Base-by-base conservation (phyloP, 2,113 vertebrate species). In the Bujurquina vittata region DNA sequence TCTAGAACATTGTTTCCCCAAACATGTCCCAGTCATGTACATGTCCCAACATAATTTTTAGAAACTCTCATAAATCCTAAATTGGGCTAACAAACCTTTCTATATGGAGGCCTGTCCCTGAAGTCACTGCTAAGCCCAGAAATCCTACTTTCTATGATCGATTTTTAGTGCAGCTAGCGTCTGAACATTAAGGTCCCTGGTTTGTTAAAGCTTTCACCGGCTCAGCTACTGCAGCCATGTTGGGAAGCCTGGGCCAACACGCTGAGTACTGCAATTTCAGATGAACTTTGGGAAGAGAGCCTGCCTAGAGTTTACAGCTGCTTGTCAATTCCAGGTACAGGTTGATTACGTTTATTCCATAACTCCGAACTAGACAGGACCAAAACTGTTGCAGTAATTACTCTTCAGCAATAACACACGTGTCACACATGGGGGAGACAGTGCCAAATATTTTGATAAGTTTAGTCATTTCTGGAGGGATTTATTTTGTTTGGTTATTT, bases 321-420 rank as follows among this genome's bases (percentile, higher is more conserved):
- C 31, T 60, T 18, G 12, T 43, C 62, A 65, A 3, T 65, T 65
- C 37, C 37, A 65, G 12, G 37, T 40, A 10, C 10, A 11, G 37
- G 62, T 17, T 65, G 0, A 65, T 17, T 65, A 2, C 43, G 43
- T 46, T 46, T 65, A 5, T 20, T 0, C 11, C 20, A 63, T n/a
- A 8, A 63, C 0, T 7, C 61, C 22, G 40, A 9, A 40, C 37
- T 17, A 14, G n/a, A 10, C 0, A 18, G 14, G 37, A 26, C 37
- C 37, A 46, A 12, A 46, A 67, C 4, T 9, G 9, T 7, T 43
- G 14, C 46, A 22, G 43, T 33, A 67, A 22, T 46, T 37, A 67
- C 37, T 15, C 14, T 18, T 67, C 37, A 26, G 37, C 22, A 67
- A 46, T 67, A 67, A 22, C 63, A 26, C 37, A 18, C 26, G 26